Base-by-base conservation (phyloP, 2,797 vertebrate species). In the Galagoides demidoff region DNA sequence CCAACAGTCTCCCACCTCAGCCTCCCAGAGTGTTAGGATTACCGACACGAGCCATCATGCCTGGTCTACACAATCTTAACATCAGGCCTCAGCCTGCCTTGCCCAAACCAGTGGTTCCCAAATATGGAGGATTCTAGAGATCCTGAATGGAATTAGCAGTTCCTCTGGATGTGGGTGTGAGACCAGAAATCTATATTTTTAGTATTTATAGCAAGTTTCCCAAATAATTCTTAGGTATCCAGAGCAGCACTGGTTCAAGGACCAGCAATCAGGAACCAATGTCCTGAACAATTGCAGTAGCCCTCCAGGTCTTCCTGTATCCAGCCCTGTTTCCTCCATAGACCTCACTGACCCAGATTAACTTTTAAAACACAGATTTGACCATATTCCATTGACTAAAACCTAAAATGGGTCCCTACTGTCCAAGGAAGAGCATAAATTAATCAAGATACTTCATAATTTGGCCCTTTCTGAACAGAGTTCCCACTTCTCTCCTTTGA, bases 111-210 rank as follows among this genome's bases (percentile, higher is more conserved):
- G 25, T 52, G 29, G 71, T 31, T 83, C 45, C n/a, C 64, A 94
- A 49, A 94, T 88, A 34, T 82, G 17, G 27, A 92, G 14, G 22
- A 49, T 25, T 63, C 94, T 92, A 92, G 45, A 94, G 95, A 87
- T 74, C 27, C 68, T 29, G 1, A 90, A n/a, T 39, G 12, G 13
- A 49, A 49, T 39, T 39, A 82, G 12, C 88, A 95, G 96, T 85
- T 45, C 31, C 43, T 82, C 68, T 52, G 37, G 29, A 14, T 92
- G 22, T 52, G 43, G 17, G 37, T 90, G 22, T 16, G 7, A 77
- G 8, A 85, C 77, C 27, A 84, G 68, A 45, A 86, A 63, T 83
- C 14, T 82, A 43, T 71, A 52, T 39, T 90, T 92, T 89, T 49
- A 86, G 43, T 66, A 52, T 39, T 90, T 92, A 83, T 49, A 86